phyloP scores from a whole-genome alignment of 2,113 vertebrate genomes.

The Oenanthe melanoleuca region DNA sequence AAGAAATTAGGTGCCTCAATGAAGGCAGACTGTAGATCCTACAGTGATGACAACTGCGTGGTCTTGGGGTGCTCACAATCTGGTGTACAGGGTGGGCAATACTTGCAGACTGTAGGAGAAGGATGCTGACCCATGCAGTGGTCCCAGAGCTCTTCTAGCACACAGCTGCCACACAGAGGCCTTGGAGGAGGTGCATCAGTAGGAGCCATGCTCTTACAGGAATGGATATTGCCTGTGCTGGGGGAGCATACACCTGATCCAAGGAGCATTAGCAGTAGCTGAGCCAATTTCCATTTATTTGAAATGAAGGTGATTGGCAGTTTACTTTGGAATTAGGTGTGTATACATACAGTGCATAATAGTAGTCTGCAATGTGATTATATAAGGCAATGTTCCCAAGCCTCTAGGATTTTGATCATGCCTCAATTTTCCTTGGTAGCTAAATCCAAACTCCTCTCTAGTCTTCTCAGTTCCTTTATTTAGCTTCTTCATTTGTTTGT shows the following conservation, averaged over 20 bases:
- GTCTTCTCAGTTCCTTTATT: neutral
- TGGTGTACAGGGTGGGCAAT: neutral
- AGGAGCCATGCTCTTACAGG: neutral
- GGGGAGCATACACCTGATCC: neutral
- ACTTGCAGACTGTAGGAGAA: neutral
- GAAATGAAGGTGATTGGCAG: neutral
- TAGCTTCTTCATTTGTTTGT: neutral
- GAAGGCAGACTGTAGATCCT: neutral
- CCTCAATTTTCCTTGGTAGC: neutral
- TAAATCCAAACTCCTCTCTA: neutral
- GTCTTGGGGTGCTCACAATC: neutral
- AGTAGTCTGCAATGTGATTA: neutral
- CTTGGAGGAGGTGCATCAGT: neutral
- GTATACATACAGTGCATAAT: neutral
- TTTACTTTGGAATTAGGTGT: neutral
- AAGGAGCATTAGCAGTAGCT: neutral
- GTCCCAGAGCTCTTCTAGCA: neutral
- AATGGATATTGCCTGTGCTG: neutral
- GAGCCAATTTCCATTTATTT: neutral
- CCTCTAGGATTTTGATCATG: neutral
- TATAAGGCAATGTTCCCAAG: neutral
- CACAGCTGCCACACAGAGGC: neutral
- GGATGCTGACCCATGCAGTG: neutral
- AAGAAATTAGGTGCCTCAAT: neutral
- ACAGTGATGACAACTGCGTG: rapidly evolving